Evolutionary conservation across 2,797 vertebrate species (phyloP).

Genomic region (Cirrhinus molitorella): DNA sequence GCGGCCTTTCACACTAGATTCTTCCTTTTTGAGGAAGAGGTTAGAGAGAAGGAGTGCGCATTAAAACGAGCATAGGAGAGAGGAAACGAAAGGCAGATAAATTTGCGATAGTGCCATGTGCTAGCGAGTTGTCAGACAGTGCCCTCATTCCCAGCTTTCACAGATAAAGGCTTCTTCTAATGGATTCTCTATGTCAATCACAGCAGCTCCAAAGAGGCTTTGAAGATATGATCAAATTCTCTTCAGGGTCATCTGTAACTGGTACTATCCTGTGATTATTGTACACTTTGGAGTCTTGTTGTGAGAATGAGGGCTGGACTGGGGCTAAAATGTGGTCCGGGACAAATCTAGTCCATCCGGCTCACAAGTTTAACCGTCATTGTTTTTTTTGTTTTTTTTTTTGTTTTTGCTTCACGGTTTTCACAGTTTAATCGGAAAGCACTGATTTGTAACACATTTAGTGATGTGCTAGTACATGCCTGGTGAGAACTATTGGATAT

Average conservation of each 20-base stretch:
- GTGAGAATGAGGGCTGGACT: background rate
- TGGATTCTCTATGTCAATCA: constrained; percentile 56
- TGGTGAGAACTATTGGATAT: background rate
- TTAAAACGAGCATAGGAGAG: constrained; percentile 20
- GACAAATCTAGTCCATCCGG: no score
- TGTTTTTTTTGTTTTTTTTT: background rate
- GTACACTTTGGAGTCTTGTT: background rate
- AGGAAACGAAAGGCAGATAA: constrained; percentile 36
- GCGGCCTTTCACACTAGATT: background rate
- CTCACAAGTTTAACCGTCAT: background rate
- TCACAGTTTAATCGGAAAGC: no score
- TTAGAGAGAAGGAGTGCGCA: background rate
- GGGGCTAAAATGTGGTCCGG: no score
- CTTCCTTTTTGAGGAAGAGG: background rate
- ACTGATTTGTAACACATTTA: no score
- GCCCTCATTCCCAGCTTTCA: constrained; percentile 42
- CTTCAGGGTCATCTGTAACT: constrained; percentile 57
- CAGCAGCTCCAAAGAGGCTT: constrained; percentile 48
- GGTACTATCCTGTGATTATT: background rate
- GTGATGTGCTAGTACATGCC: no score
- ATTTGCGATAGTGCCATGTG: background rate
- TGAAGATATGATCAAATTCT: constrained; percentile 59
- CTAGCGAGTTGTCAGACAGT: constrained; percentile 48
- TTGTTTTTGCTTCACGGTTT: no score
- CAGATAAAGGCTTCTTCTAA: constrained; percentile 58